These are phyloP conservation scores for Chaetorhynchus papuensis DNA, from an alignment of 2,113 vertebrate genomes.

Conservation along the genomic window DNA sequence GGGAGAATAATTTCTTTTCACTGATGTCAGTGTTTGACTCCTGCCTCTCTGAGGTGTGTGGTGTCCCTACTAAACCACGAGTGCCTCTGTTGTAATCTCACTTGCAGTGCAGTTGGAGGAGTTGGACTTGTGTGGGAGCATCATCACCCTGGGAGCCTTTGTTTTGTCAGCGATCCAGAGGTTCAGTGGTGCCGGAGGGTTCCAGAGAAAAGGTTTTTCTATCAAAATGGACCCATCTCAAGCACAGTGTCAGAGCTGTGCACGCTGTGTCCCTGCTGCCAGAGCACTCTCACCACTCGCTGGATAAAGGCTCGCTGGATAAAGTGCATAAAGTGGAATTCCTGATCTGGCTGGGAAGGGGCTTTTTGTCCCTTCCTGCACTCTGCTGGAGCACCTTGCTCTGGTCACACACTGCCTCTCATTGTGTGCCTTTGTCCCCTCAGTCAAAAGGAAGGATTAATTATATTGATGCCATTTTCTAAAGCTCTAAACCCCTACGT, in stretches of 20 bases:
- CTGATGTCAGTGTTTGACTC: background rate
- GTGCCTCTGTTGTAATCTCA: background rate
- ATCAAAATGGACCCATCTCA: background rate
- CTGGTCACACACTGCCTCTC: background rate
- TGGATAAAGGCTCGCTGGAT: rapidly evolving
- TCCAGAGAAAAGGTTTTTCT: conserved; percentile 7
- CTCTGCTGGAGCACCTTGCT: background rate
- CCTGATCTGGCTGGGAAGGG: background rate
- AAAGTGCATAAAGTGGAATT: background rate
- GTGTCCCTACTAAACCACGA: background rate
- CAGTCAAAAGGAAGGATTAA: background rate
- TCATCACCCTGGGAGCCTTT: background rate
- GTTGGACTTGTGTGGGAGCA: background rate
- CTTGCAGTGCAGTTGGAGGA: background rate
- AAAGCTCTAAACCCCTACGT: background rate
- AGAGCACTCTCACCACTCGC: background rate
- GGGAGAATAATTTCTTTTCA: background rate
- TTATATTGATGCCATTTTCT: background rate
- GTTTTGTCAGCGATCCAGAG: background rate
- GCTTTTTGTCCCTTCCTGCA: background rate
- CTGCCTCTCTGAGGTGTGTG: background rate
- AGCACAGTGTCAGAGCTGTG: background rate
- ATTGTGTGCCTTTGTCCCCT: background rate
- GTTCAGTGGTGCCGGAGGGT: background rate
- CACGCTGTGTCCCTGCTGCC: background rate